These are phyloP conservation scores for Drosophila seclusa DNA, from an alignment of 2,888 invertebrate genomes.

Conservation along the genomic window DNA sequence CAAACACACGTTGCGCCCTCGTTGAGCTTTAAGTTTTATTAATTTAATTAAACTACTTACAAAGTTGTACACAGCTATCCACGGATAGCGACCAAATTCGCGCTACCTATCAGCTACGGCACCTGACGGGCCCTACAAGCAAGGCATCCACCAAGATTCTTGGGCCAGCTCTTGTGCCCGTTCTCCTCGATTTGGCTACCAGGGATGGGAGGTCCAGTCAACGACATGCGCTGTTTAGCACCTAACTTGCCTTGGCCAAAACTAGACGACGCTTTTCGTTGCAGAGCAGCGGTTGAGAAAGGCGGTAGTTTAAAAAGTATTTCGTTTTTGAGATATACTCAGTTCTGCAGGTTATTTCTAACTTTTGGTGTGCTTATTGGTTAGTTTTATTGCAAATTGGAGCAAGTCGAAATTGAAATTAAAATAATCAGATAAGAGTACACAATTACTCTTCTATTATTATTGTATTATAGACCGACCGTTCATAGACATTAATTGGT, in stretches of 20 bases:
- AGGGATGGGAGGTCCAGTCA: conserved; percentile 46
- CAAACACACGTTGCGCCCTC: conserved; percentile 28
- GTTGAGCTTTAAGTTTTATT: conserved; percentile 78
- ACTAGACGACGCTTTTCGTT: conserved; percentile 37
- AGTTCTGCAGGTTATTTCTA: not conserved
- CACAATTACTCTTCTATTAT: not conserved
- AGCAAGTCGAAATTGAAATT: not conserved
- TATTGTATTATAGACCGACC: not conserved
- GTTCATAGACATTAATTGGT: not conserved
- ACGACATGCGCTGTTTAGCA: conserved; percentile 77
- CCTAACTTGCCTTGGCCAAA: conserved; percentile 69
- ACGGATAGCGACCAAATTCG: conserved; percentile 62
- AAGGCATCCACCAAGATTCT: conserved; percentile 23
- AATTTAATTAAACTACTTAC: conserved; percentile 81
- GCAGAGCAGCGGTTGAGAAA: not conserved
- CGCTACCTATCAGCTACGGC: conserved; percentile 41
- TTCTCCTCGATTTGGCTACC: not conserved
- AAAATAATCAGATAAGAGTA: not conserved
- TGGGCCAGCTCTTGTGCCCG: not conserved
- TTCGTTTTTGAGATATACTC: conserved; percentile 8
- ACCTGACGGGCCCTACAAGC: conserved; percentile 25
- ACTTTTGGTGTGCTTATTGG: not conserved
- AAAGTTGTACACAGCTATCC: conserved; percentile 70
- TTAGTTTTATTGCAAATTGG: not conserved
- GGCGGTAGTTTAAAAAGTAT: conserved; percentile 41